Base-by-base conservation (phyloP, 1,140 invertebrate species). In the Zaprionus taronus region DNA sequence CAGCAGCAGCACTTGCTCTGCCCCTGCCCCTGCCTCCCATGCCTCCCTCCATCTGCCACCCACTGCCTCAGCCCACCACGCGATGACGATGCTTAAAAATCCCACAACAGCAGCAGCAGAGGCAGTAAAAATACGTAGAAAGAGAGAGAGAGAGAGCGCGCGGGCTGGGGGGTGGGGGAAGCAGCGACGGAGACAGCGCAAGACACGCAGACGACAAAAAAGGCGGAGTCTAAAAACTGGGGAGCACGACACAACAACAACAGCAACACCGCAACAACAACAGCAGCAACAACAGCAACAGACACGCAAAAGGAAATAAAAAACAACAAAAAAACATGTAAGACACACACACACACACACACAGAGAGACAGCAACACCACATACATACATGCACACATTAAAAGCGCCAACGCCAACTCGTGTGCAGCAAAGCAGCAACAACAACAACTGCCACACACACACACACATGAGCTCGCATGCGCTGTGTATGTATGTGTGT, bases 151-250 rank as follows among this genome's bases (percentile, higher is more conserved):
- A 26, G 28, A 44, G 24, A 51, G 22, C 26, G 22, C 26, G 31
- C 6, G 56, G 26, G 61, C 28, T 17, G 44, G 44, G 44, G 44
- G 47, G 17, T 17, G 17, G 12, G 47, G 34, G 34, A 24, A 28
- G 15, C 56, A 60, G 73, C 55, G 61, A 76, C 78, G 79, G 74
- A 83, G 77, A 89, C 79, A 90, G 85, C 78, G 77, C 77, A 91
- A 86, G 81, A 85, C 85, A 90, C 77, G 82, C 85, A 90, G 86
- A 85, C 82, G 82, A 89, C 86, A 89, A 89, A 89, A 89, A 90
- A 90, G 85, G 85, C 85, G 85, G 85, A 89, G 85, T 90, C 85
- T 90, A 90, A 90, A 90, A 89, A 89, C 81, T 90, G 85, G 85
- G 81, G 86, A 90, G 85, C 79, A 85, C 72, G 41, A 81, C 79